Base-by-base conservation (phyloP, 2,113 vertebrate genomes). In the Salminus brasiliensis region DNA sequence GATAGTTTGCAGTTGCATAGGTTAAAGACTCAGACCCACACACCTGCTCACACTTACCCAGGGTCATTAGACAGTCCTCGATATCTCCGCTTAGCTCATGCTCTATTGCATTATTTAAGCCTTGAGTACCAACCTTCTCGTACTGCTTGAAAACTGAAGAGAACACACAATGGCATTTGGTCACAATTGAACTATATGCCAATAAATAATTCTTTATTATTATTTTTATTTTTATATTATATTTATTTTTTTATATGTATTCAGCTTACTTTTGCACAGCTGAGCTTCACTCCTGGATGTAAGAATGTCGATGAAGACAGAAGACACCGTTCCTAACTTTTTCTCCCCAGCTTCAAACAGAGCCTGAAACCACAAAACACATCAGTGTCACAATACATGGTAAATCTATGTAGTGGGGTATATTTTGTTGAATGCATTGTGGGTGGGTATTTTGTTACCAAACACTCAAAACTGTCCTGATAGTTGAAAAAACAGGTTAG, bases 281-380 rank as follows among this genome's bases (percentile, higher is more conserved):
- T 98, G 96, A 0, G 83, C 27, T 2, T 76, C 81, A 70, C 91
- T 95, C 71, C 96, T 93, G n/a, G 73, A 34, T 12, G 94, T 95
- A 63, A 98, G 92, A 85, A 98, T 72, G n/a, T 89, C 88, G 52
- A 81, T 81, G 85, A 98, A 95, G 11, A 91, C 82, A 0, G 89
- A 79, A 2, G 90, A n/a, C n/a, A 97, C 88, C 0, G 92, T 90
- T 39, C 94, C 93, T 43, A 90, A 82, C 32, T 30, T 85, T 32
- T 90, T 90, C 78, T 97, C 95, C 57, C 95, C 95, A 39, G 95
- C 93, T 79, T 96, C 95, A 67, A 95, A 97, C n/a, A 98, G 89
- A 73, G 87, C 92, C 97, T 94, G 36, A 45, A 59, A 68, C 4
- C 67, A 71, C 34, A 69, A 39, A 2, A 72, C 34, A 45, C 4